Evolutionary conservation across 2,888 invertebrate genomes (phyloP), one percentile per base, ranked within the genome.

Genomic region (Rapana venosa): DNA sequence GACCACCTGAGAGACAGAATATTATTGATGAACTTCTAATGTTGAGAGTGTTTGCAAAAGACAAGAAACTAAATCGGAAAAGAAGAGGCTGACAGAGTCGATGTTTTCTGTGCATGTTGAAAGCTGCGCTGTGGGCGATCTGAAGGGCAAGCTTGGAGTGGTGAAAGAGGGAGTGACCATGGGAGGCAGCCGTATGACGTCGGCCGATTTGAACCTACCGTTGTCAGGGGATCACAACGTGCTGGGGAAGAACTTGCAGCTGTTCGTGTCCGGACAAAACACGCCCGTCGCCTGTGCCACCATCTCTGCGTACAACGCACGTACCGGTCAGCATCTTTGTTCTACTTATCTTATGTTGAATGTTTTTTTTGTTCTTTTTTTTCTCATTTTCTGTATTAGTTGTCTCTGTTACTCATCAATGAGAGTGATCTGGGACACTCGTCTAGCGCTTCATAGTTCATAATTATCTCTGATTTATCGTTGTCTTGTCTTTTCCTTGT

Each of bases 131-230:
- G 91, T 93, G n/a, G 94, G 94, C 26, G 92, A 94, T 77, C 90
- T 95, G n/a, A 90, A 91, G 13, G 91, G 91, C 13, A 94, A 94
- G 88, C 92, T 93, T 70, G 94, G 93, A 0, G 87, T 91, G 30
- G 91, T 94, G 22, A 84, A 90, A 0, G 90, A 94, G 17, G 92
- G 92, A 0, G 81, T 35, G 1, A 86, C 86, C 0, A 87, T 74
- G 20, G 91, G 92, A 15, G 91, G 91, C 13, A 79, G 84, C 0
- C 91, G 90, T 74, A 88, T 81, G 15, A 92, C 93, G n/a, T 92
- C 89, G 87, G 91, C 92, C 8, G 94, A 94, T 85, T 87, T 87
- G 20, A 92, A 92, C 58, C 91, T 95, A 20, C 93, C 93, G 15
- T 89, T 94, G 20, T 90, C 91, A 26, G 93, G 93, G 1, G 87